Evolutionary conservation across 1,140 invertebrate genomes (phyloP).

Genomic region (Cardiocondyla obscurior): DNA sequence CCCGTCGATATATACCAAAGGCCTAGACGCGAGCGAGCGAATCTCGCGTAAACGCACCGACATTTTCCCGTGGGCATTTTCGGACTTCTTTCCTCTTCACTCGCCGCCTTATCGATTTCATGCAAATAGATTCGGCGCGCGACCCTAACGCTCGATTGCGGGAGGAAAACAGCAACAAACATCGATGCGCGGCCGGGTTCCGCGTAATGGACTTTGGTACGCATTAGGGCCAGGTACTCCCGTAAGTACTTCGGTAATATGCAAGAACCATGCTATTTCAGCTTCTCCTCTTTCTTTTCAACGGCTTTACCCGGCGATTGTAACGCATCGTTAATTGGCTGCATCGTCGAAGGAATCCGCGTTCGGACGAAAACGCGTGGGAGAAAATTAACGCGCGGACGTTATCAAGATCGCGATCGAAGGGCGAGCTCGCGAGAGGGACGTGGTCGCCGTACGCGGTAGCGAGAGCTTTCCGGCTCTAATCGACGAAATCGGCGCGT

Average conservation of each 20-base stretch:
- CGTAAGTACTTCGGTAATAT: neutral
- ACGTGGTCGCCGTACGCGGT: constrained; percentile 65
- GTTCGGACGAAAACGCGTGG: neutral
- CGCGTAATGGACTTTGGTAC: neutral
- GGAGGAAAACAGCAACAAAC: constrained; percentile 11
- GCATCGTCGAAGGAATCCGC: neutral
- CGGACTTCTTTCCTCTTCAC: constrained; percentile 22
- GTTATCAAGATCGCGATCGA: neutral
- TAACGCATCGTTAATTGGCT: neutral
- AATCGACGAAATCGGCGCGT: constrained; percentile 4
- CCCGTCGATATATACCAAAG: constrained; percentile 29
- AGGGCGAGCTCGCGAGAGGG: constrained; percentile 4
- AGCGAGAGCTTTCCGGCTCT: neutral
- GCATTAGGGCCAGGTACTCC: neutral
- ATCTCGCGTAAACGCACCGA: constrained; percentile 21
- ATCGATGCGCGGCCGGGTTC: neutral
- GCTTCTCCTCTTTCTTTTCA: neutral
- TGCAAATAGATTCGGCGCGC: constrained; percentile 37
- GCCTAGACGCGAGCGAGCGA: neutral
- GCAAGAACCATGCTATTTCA: neutral
- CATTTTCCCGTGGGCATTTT: constrained; percentile 38
- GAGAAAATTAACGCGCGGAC: neutral
- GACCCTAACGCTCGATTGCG: neutral
- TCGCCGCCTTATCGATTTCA: constrained; percentile 27
- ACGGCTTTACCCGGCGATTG: neutral